Evolutionary conservation across 2,113 vertebrate species (phyloP), one percentile per base, ranked within the genome.

Genomic region (Echinops telfairi): DNA sequence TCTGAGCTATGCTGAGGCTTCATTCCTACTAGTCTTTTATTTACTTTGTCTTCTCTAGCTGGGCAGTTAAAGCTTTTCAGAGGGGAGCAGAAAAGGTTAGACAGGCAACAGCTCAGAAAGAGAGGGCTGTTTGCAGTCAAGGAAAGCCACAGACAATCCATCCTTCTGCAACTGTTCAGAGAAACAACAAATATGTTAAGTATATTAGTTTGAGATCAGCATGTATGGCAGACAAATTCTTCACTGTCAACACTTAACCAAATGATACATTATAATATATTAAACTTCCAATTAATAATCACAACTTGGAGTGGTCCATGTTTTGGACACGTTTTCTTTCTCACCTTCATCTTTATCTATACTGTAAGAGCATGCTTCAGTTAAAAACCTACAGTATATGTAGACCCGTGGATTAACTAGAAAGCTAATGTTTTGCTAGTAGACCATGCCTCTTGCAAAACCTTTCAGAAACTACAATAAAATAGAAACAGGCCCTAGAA

Each of bases 81-180:
- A 97, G 96, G 70, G 7, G 83, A 90, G 97, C 96, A 97, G 95
- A 98, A 98, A 95, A 97, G 93, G 96, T 98, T 98, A 98, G 97
- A 95, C 9, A 96, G 95, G 97, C 97, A 97, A 97, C 92, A 98
- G 97, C 97, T 97, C 97, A 96, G 93, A 83, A 95, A 97, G 86
- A 97, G 92, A 97, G 95, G 96, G 97, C 97, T 94, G 80, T 97
- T 97, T 96, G 96, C 97, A 93, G 97, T 97, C 97, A 97, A 23
- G 90, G 95, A 91, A 97, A 98, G 97, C 19, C 66, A 98, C 97
- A 98, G 96, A 97, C 92, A 97, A 96, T 98, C 97, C 79, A 97
- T 98, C 97, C 98, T 96, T 97, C 97, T 98, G 97, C 97, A 98
- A 98, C 97, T 98, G 97, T 97, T 98, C 96, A 97, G 97, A 98